A percentile compares a stretch with the other conserved stretches of the same genome.
Conservation (phyloP, 1,140 invertebrate genomes). For the Drosophila equinoxialis region DNA sequence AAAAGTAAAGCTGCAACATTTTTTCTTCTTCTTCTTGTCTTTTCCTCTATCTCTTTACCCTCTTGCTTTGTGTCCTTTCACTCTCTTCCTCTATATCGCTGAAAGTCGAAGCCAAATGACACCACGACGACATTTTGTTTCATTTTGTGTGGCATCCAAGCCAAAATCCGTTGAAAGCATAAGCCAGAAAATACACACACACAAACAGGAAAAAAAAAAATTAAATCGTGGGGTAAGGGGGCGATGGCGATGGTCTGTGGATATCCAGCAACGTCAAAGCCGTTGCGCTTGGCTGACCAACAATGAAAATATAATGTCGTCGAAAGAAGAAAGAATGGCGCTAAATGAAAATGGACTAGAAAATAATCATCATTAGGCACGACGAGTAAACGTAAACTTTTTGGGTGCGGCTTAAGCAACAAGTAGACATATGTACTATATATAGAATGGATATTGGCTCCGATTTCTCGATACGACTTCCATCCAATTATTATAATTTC, state of each 20-base stretch:
- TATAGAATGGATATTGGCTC: background rate
- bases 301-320: constrained; percentile 77
- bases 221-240: background rate
- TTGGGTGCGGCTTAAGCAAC: constrained; percentile 46
- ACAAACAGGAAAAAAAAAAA: background rate
- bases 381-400: constrained; percentile 18
- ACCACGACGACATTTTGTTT: constrained; percentile 69
- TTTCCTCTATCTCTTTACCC: constrained; percentile 5
- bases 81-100: background rate
- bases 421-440: constrained; percentile 35
- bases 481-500: too few relatives aligned
- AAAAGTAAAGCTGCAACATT: constrained; percentile 43
- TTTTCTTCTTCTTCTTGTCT: constrained; percentile 1
- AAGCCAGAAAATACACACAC: constrained; percentile 62
- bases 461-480: background rate
- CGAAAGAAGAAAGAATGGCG: constrained; percentile 48
- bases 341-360: constrained; percentile 75
- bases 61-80: constrained; percentile 6
- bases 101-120: constrained; percentile 70
- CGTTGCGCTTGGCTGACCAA: constrained; percentile 77
- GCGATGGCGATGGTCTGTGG: constrained; percentile 17
- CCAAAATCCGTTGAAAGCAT: constrained; percentile 80
- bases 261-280: constrained; percentile 35
- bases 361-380: constrained; percentile 76
- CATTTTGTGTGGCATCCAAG: constrained; percentile 58